Percentiles rank a stretch among this genome's conserved stretches.
These are phyloP conservation scores for Epizoanthus scotinus DNA, from an alignment of 92 coral and sea anemone species.

Conservation along the genomic window DNA sequence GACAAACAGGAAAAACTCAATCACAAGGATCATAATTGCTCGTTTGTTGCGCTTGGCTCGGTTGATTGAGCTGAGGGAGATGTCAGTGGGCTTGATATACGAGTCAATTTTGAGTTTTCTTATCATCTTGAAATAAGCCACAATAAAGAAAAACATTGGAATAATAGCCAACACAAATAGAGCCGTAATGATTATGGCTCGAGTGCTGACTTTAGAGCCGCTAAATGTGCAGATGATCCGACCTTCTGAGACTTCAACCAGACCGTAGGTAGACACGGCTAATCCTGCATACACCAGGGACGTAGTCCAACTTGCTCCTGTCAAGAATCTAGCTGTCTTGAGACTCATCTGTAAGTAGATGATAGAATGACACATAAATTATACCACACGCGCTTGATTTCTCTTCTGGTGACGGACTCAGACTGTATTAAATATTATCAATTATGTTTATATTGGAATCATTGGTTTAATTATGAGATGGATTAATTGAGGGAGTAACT, in stretches of 20 bases:
- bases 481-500: no score
- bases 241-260: neutral
- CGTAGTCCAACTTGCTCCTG: neutral
- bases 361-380: no score
- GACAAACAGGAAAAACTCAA: neutral
- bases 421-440: no score
- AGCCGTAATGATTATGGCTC: neutral
- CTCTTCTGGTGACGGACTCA: no score
- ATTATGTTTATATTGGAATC: no score
- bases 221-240: neutral
- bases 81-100: neutral
- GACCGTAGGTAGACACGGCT: neutral
- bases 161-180: neutral
- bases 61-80: constrained; percentile 9
- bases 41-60: constrained; percentile 16
- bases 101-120: constrained; percentile 2
- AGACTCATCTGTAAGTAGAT: constrained; percentile 5
- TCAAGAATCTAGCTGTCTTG: constrained; percentile 6
- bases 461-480: no score
- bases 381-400: no score
- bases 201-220: neutral
- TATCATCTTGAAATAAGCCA: constrained; percentile 12
- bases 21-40: constrained; percentile 3
- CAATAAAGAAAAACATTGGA: neutral
- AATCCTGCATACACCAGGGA: neutral